Evolutionary conservation across 2,888 invertebrate species (phyloP), one percentile per base, ranked within the genome.

Genomic region (Chymomyza caudatula): DNA sequence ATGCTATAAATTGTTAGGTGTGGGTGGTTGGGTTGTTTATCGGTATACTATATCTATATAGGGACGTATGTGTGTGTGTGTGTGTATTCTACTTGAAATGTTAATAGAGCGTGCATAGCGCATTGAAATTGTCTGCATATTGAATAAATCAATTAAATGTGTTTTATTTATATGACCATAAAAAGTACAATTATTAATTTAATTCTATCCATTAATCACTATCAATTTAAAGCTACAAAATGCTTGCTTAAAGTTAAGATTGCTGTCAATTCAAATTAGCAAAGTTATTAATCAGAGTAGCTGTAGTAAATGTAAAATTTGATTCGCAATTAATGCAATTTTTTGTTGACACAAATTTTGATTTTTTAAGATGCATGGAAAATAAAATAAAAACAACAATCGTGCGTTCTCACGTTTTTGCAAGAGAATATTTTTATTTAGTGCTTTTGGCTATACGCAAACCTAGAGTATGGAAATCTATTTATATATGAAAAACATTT

Each of bases 331-430:
- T 5, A 25, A 25, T 5, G 6, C 25, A 25, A 0, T 25, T 25
- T 25, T 25, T 25, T 29, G n/a, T 37, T 37, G 29, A 11, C 29
- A 37, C 11, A 37, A 1, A 6, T 25, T 25, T 25, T 25, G 6
- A 4, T 37, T 37, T 37, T 37, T 13, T 37, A 8, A 29, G 5
- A 25, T 25, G 29, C n/a, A 2, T 47, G 3, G 17, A 15, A 58
- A 60, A 61, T 65, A 60, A 67, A 59, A 67, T 49, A 65, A 60
- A 57, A 55, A 43, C 47, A 77, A 65, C 11, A 73, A 71, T 69
- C 74, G 73, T 71, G 66, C 67, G 67, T 57, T 85, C 85, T 80
- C 85, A 85, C 85, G 82, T 78, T 85, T 73, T 79, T 64, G 85
- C 80, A 79, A 67, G 60, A 76, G 79, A 81, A 25, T 25, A 25